These are phyloP conservation scores for Rhinogobio ventralis DNA, from an alignment of 2,797 vertebrate genomes.

Conservation along the genomic window DNA sequence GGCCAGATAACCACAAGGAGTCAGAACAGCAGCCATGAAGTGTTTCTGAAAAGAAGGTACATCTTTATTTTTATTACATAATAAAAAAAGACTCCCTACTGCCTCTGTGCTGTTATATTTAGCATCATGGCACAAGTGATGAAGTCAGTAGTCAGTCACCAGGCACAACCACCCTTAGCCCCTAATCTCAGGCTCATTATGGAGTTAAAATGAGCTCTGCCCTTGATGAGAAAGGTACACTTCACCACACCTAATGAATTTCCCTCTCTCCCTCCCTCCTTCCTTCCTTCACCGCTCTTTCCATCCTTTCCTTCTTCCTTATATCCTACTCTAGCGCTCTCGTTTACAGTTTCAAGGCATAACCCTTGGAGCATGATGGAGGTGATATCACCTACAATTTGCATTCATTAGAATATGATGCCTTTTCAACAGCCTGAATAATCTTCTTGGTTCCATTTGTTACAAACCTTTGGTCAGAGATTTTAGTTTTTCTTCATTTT, in stretches of 20 bases:
- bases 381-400: slow-evolving; percentile 5
- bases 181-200: slow-evolving; percentile 48
- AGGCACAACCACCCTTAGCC: slow-evolving; percentile 39
- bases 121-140: slow-evolving; percentile 34
- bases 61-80: slow-evolving; percentile 30
- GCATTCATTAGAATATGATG: background rate
- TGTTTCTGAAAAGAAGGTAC: slow-evolving; percentile 10
- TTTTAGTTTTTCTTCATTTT: background rate
- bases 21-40: slow-evolving; percentile 23
- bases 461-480: background rate
- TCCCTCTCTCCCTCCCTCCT: background rate
- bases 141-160: slow-evolving; percentile 39
- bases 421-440: background rate
- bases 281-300: background rate
- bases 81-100: background rate
- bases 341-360: background rate
- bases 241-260: slow-evolving; percentile 46
- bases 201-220: slow-evolving; percentile 46
- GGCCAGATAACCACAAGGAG: slow-evolving; percentile 13
- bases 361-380: slow-evolving; percentile 6
- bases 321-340: slow-evolving; percentile 1
- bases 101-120: slow-evolving; percentile 10
- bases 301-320: background rate
- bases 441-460: background rate
- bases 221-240: slow-evolving; percentile 34